phyloP scores from a whole-genome alignment of 2,888 invertebrate genomes.

The Didymodactylos carnosus region DNA sequence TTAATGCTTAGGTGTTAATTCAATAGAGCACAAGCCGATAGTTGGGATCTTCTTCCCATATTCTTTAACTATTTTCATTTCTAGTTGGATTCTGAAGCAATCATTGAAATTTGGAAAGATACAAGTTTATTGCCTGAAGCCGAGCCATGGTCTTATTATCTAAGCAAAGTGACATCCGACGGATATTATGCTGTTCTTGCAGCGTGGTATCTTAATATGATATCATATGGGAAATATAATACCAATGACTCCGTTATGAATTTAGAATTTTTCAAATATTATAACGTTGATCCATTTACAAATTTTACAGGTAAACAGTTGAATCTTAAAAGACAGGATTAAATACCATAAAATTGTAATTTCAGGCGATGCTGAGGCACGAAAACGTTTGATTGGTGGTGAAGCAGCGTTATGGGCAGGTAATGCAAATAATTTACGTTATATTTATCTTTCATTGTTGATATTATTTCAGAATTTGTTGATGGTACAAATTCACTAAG shows the following conservation, averaged over 20 bases:
- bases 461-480: no score
- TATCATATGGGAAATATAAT: background rate
- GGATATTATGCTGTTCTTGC: conserved; percentile 27
- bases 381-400: conserved; percentile 30
- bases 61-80: background rate
- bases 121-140: conserved; percentile 18
- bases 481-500: conserved; percentile 41
- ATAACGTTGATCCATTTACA: conserved; percentile 18
- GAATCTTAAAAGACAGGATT: conserved; percentile 24
- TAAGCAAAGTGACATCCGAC: conserved; percentile 20
- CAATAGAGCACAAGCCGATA: background rate
- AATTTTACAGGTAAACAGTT: conserved; percentile 11
- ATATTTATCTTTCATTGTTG: no score
- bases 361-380: background rate
- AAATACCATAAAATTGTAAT: background rate
- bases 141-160: conserved; percentile 9
- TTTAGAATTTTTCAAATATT: conserved; percentile 28
- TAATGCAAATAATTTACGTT: no score
- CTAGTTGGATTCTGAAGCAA: conserved; percentile 28
- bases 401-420: conserved; percentile 33
- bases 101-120: conserved; percentile 33
- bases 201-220: conserved; percentile 29
- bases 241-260: background rate
- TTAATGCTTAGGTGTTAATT: no score
- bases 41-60: background rate